phyloP scores from a whole-genome alignment of 2,797 vertebrate genomes.

The Aulostomus chinensis region DNA sequence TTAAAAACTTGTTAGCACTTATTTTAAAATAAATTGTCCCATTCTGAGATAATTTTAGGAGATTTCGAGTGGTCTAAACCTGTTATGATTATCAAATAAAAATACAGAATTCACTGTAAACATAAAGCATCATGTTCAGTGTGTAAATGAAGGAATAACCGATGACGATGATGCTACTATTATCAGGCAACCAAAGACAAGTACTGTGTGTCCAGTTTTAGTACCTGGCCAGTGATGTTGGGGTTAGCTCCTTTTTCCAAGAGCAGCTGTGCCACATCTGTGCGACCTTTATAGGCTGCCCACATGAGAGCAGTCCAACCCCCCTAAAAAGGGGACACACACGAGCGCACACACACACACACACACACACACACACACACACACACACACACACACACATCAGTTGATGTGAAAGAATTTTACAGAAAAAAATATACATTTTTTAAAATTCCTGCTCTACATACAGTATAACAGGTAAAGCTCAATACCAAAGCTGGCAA shows the following conservation, averaged over 20 bases:
- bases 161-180: no score
- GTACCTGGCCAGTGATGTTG: conserved; percentile 96
- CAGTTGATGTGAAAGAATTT: no score
- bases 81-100: neutral
- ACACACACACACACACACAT: no score
- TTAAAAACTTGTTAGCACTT: neutral
- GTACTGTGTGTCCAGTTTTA: conserved; percentile 1
- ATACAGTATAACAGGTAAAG: no score
- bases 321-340: conserved; percentile 77
- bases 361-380: no score
- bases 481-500: no score
- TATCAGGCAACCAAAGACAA: no score
- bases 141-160: neutral
- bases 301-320: conserved; percentile 99
- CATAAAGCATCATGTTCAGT: neutral
- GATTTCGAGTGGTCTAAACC: neutral
- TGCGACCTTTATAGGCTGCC: conserved; percentile 93
- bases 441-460: no score
- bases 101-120: neutral
- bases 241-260: conserved; percentile 93
- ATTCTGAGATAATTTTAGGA: neutral
- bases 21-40: neutral
- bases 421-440: neutral
- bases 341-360: conserved; percentile 3
- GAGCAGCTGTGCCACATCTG: conserved; percentile 87